Evolutionary conservation across 1,140 invertebrate species (phyloP), one percentile per base, ranked within the genome.

Genomic region (Zaprionus vittiger): DNA sequence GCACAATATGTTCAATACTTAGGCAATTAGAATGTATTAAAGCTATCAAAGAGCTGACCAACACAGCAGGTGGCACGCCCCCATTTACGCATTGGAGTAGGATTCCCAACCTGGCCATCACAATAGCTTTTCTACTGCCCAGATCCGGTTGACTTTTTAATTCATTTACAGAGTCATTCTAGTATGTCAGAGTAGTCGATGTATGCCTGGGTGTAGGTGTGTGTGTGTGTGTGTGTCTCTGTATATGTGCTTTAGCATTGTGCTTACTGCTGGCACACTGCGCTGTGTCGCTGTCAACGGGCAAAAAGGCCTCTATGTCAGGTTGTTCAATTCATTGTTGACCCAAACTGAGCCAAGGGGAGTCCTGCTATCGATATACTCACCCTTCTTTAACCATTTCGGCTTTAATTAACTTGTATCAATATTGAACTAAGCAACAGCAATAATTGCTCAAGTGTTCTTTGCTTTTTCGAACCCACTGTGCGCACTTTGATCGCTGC

Each of bases 351-450:
- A 17, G 11, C 2, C 2, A 17, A 20, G 5, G 26, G 20, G 24
- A 7, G 4, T 41, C 5, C 38, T 64, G 77, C 77, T 57, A 86
- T 86, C 80, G 83, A 85, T 85, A 87, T 70, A 66, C 11, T 37
- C 47, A 2, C 20, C 31, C 7, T 85, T 74, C n/a, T 74, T 41
- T 82, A 80, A 62, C 64, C 79, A 63, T 71, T 17, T 76, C 80
- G 68, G 72, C 71, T 77, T 84, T 75, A 89, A 89, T 89, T 89
- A 89, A 89, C 79, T 81, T 84, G 70, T 77, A 68, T 84, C 85
- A 89, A 90, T 90, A 90, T 89, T 89, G 84, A 84, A 68, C 78
- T 79, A 89, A 65, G 57, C 80, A 80, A 70, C 66, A 77, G n/a
- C 37, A 55, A 9, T 66, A 31, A 62, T 47, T 65, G 62, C 26